Conservation (phyloP, 2,797 vertebrate species). For the Momotus momota region DNA sequence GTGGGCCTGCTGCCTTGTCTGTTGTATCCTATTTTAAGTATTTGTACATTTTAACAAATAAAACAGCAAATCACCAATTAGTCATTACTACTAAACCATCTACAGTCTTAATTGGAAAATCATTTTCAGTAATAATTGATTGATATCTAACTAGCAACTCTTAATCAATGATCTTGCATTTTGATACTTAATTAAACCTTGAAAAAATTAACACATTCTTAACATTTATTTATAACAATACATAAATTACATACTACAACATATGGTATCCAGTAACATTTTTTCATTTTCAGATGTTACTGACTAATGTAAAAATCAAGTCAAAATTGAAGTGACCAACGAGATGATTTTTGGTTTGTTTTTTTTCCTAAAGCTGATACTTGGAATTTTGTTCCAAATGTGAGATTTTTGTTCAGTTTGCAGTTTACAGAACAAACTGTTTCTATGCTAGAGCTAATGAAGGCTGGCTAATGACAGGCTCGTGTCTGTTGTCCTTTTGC, state of each 20-base stretch:
- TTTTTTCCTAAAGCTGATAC: neutral
- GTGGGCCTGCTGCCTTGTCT: conserved; percentile 57
- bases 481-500: neutral
- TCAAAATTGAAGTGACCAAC: neutral
- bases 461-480: neutral
- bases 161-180: neutral
- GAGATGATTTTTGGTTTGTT: neutral
- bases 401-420: conserved; percentile 18
- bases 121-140: conserved; percentile 48
- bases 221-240: neutral
- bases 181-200: neutral
- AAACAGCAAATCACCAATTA: conserved; percentile 61
- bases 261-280: fast-evolving
- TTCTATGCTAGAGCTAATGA: neutral
- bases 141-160: neutral
- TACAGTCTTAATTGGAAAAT: conserved; percentile 42
- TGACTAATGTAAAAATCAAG: neutral
- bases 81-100: conserved; percentile 6
- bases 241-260: neutral
- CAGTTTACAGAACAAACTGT: conserved; percentile 17
- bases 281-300: neutral
- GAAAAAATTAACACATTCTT: neutral
- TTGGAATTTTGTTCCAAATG: neutral
- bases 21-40: conserved; percentile 30
- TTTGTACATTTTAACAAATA: conserved; percentile 54